phyloP scores from a whole-genome alignment of 2,888 invertebrate genomes.

The Brassicogethes aeneus region DNA sequence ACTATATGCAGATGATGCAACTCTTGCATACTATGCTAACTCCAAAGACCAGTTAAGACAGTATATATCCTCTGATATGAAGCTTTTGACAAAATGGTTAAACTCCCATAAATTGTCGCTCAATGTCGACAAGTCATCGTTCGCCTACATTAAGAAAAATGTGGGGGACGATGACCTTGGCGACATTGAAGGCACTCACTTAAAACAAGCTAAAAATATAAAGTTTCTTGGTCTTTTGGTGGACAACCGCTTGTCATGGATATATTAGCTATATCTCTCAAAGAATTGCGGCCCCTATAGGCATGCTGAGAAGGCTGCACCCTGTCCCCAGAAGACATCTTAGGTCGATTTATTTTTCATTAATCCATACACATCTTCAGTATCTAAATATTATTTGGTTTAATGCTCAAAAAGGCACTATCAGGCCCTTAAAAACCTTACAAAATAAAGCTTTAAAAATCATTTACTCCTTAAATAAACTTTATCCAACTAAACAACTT shows the following conservation, averaged over 20 bases:
- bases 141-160: neutral
- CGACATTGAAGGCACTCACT: neutral
- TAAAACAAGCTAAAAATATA: neutral
- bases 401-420: no score
- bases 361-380: no score
- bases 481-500: neutral
- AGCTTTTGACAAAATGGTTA: no score
- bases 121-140: neutral
- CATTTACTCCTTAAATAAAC: neutral
- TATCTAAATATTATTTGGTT: no score
- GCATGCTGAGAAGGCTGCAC: neutral
- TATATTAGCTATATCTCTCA: neutral
- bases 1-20: slow-evolving; percentile 1
- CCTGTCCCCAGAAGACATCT: neutral
- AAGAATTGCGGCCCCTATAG: neutral
- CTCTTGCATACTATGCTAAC: no score
- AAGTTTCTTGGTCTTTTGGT: neutral
- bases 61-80: no score
- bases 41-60: no score
- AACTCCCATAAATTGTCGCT: no score
- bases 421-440: no score
- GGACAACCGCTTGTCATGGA: neutral
- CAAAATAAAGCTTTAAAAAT: no score
- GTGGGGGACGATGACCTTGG: neutral
- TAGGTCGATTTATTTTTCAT: no score